Evolutionary conservation across 2,888 invertebrate genomes (phyloP).

Genomic region (Aelia acuminata): DNA sequence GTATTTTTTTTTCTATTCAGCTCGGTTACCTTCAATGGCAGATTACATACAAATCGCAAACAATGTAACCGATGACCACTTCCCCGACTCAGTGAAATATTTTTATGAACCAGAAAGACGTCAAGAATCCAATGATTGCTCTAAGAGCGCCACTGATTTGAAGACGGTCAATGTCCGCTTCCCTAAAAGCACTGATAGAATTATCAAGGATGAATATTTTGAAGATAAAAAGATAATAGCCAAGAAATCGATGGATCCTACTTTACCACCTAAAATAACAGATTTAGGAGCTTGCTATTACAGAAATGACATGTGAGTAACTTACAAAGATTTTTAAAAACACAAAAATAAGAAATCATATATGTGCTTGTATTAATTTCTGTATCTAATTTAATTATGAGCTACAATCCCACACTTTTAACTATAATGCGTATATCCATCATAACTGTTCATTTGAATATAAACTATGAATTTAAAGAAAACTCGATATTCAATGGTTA

Average conservation of each 20-base stretch:
- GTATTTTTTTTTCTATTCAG: background rate
- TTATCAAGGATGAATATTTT: background rate
- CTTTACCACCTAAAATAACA: conserved; percentile 10
- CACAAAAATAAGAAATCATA: too few relatives aligned
- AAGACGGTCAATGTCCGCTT: background rate
- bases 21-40: background rate
- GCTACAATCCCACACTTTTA: too few relatives aligned
- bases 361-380: too few relatives aligned
- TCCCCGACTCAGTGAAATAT: background rate
- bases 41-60: conserved; percentile 41
- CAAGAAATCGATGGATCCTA: background rate
- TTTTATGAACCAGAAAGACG: background rate
- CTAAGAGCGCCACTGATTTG: background rate
- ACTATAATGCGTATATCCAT: too few relatives aligned
- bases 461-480: too few relatives aligned
- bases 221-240: background rate
- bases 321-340: too few relatives aligned
- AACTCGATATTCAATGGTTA: too few relatives aligned
- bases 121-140: background rate
- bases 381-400: too few relatives aligned
- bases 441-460: too few relatives aligned
- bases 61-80: conserved; percentile 1
- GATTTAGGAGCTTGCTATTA: conserved; percentile 30
- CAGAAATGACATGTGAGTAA: conserved; percentile 47
- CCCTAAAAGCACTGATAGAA: background rate